These are phyloP conservation scores for Sweltsa coloradensis DNA, from an alignment of 1,140 invertebrate species.

Conservation along the genomic window DNA sequence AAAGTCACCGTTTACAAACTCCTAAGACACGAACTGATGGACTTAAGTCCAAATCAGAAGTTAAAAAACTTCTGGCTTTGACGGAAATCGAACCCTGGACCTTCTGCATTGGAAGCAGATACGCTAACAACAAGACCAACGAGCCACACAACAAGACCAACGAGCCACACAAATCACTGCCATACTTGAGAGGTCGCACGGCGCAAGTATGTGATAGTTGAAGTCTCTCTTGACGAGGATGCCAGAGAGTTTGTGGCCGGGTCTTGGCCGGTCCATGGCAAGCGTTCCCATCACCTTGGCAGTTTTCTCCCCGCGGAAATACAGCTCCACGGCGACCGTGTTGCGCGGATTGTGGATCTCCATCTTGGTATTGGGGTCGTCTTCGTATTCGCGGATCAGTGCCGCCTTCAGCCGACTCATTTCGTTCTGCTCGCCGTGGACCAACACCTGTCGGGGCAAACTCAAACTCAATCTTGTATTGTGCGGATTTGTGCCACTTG, in stretches of 20 bases:
- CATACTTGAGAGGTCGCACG: constrained; percentile 79
- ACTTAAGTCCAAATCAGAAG: too few relatives aligned
- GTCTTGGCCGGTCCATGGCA: constrained; percentile 68
- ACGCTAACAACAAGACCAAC: too few relatives aligned
- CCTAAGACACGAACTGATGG: too few relatives aligned
- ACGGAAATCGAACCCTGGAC: too few relatives aligned
- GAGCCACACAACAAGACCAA: too few relatives aligned
- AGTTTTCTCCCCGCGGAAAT: constrained; percentile 95
- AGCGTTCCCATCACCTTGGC: constrained; percentile 92
- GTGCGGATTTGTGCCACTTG: too few relatives aligned
- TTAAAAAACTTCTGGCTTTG: too few relatives aligned
- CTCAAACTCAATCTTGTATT: too few relatives aligned
- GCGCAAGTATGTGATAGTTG: constrained; percentile 90
- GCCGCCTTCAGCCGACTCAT: constrained; percentile 94
- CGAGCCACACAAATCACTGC: too few relatives aligned
- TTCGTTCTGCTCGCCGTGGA: constrained; percentile 98
- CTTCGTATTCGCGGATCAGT: constrained; percentile 87
- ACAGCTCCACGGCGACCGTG: constrained; percentile 82
- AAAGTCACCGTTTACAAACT: too few relatives aligned
- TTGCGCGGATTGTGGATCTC: constrained; percentile 93
- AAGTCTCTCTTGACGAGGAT: constrained; percentile 96
- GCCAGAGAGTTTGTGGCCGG: constrained; percentile 73
- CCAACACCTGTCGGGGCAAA: constrained; percentile 82
- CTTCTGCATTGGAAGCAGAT: too few relatives aligned
- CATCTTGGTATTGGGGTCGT: constrained; percentile 74